Evolutionary conservation across 2,113 vertebrate species (phyloP), one percentile per base, ranked within the genome.

Genomic region (Scolopax mira): DNA sequence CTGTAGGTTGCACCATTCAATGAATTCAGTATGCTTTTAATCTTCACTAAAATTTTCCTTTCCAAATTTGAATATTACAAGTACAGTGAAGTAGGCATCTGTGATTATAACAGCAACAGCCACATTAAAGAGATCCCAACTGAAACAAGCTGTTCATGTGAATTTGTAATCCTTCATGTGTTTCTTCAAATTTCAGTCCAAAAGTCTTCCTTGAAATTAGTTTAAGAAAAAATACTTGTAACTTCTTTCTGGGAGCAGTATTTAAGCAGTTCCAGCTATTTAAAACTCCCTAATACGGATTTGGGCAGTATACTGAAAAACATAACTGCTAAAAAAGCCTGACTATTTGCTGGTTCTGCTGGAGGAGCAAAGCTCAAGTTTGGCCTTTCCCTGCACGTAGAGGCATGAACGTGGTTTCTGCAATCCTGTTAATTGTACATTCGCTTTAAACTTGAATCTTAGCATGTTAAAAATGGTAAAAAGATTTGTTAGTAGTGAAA

Each of bases 41-140:
- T 91, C 79, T 88, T 55, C 69, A 65, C 88, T 94, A 82, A 79
- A 58, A 81, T 93, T 94, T 95, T 93, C 93, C 75, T 93, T 90
- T 91, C 92, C 85, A 90, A 94, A 92, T 93, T 88, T 92, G 92
- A 95, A 86, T 95, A 95, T 90, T 92, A 1, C 42, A 66, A 93
- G 65, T 72, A 74, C 69, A 66, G 73, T 25, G 61, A 71, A 85
- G 66, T 79, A 81, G 83, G 65, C 70, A 87, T 91, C 80, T 89
- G 70, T 71, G 84, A 78, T 92, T 67, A 4, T 72, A 71, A n/a
- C 48, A 78, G 55, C 79, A 85, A 17, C n/a, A 61, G 21, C 52
- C 85, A 5, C 1, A 3, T 85, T 89, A 66, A 85, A 52, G 48
- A 93, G 75, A 89, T 52, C 73, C 44, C 83, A 71, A 3, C 22